Evolutionary conservation across 2,797 vertebrate species (phyloP), one percentile per base, ranked within the genome.

Genomic region (Bryconaethiops microstoma): DNA sequence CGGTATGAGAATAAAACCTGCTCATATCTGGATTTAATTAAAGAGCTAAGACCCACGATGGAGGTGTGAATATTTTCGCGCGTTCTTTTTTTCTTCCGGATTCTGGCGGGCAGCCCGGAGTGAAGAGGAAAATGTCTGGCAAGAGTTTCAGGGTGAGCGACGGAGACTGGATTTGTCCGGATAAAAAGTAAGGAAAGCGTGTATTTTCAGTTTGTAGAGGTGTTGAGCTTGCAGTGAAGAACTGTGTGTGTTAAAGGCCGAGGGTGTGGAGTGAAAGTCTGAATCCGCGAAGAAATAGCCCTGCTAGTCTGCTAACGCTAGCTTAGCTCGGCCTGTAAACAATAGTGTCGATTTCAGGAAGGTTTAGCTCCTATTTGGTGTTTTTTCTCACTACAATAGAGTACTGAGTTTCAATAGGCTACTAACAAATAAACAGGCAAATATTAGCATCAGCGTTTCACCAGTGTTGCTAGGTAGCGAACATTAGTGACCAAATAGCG

Each of bases 111-210:
- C 77, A 65, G 50, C 75, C 77, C 35, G 57, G 35, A 55, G 59
- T 50, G 60, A 40, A 52, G 88, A 70, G 55, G 86, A 92, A 92
- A 81, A 97, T 98, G 97, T 97, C 97, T 88, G 96, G 95, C 7
- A 99, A 99, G 94, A 98, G 97, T 94, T 98, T 99, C 90, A 95
- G 97, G 86, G 97, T 99, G 19, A 99, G 97, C 90, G 97, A 98
- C 86, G 97, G 97, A 2, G 97, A 99, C 91, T 99, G 97, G 97
- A 96, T 99, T 83, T 99, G 97, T 85, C 96, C 97, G 0, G 97
- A 98, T 91, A 97, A 99, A 90, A 99, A 99, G 97, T 99, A 94
- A 91, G 93, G 55, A 14, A 19, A 2, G 8, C 5, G 21, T 4
- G 29, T 1, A 6, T 19, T 10, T 9, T 14, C 0, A 45, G 48